Percentiles rank a stretch among this genome's conserved stretches.
Evolutionary conservation across 2,113 vertebrate genomes (phyloP).

Genomic region (Onychostruthus taczanowskii): DNA sequence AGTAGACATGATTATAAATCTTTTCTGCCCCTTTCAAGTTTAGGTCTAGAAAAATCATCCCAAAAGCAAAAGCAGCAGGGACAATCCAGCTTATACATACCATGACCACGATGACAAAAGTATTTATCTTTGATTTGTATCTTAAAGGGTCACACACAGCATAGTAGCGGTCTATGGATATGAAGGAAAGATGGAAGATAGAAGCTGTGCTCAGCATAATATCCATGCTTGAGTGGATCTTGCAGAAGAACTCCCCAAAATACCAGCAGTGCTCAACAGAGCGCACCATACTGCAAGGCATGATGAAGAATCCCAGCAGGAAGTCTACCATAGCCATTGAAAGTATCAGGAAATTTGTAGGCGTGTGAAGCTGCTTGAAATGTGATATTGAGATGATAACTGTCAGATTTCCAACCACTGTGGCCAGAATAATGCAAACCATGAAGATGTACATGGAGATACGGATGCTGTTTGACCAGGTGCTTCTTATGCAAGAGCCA

Average conservation of each 20-base stretch:
- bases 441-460: conserved; percentile 75
- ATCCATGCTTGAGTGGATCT: conserved; percentile 76
- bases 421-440: conserved; percentile 73
- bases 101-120: conserved; percentile 66
- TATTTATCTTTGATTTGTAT: conserved; percentile 77
- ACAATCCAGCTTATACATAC: conserved; percentile 77
- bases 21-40: conserved; percentile 77
- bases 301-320: conserved; percentile 77
- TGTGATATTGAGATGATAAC: conserved; percentile 79
- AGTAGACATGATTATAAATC: conserved; percentile 55
- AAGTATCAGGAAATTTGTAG: conserved; percentile 80
- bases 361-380: conserved; percentile 79
- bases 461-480: conserved; percentile 63
- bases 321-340: conserved; percentile 81
- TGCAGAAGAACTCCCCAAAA: conserved; percentile 81
- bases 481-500: conserved; percentile 72
- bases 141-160: conserved; percentile 78
- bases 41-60: conserved; percentile 80
- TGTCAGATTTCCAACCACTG: conserved; percentile 77
- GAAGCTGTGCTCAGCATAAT: conserved; percentile 80
- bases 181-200: conserved; percentile 82
- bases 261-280: conserved; percentile 83
- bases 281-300: conserved; percentile 85
- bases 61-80: conserved; percentile 77
- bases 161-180: conserved; percentile 81